These are phyloP conservation scores for Coelopa frigida DNA, from an alignment of 1,140 invertebrate genomes.

Conservation along the genomic window DNA sequence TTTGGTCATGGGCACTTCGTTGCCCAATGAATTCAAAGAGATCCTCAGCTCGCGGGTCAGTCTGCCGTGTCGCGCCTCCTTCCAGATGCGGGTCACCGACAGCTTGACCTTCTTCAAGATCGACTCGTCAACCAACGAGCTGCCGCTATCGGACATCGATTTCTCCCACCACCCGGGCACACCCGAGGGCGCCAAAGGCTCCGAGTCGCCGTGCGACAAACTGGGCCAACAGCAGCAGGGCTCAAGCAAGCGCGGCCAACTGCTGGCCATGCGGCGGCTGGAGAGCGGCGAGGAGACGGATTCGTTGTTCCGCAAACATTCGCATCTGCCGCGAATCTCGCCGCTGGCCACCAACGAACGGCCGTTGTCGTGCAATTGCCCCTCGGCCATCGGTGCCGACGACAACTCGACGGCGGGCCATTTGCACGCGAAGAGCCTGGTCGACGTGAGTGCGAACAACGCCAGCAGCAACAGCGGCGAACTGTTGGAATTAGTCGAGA, in stretches of 20 bases:
- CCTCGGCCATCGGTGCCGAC: slow-evolving; percentile 8
- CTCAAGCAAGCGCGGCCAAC: slow-evolving; percentile 21
- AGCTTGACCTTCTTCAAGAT: slow-evolving; percentile 38
- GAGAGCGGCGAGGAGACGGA: slow-evolving; percentile 28
- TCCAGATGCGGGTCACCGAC: slow-evolving; percentile 37
- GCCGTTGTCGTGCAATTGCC: slow-evolving; percentile 43
- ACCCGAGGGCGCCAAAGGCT: slow-evolving; percentile 19
- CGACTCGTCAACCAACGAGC: slow-evolving; percentile 52
- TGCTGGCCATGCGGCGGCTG: slow-evolving; percentile 35
- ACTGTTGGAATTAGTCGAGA: not conserved
- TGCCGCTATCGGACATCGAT: slow-evolving; percentile 52
- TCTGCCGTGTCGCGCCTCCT: slow-evolving; percentile 16
- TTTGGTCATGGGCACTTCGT: too few species aligned
- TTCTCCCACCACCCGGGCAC: slow-evolving; percentile 34
- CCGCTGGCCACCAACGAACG: slow-evolving; percentile 47
- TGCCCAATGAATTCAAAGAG: slow-evolving; percentile 22
- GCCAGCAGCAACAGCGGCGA: not conserved
- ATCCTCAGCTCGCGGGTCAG: slow-evolving; percentile 20
- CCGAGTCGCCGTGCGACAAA: slow-evolving; percentile 4
- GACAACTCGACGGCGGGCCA: slow-evolving; percentile 16
- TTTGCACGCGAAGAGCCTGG: slow-evolving; percentile 33
- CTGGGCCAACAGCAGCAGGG: not conserved
- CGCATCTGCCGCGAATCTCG: slow-evolving; percentile 28
- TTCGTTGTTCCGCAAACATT: slow-evolving; percentile 14
- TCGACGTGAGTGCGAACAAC: slow-evolving; percentile 16